Conservation (phyloP, 1,140 invertebrate genomes). For the Araneus ventricosus region DNA sequence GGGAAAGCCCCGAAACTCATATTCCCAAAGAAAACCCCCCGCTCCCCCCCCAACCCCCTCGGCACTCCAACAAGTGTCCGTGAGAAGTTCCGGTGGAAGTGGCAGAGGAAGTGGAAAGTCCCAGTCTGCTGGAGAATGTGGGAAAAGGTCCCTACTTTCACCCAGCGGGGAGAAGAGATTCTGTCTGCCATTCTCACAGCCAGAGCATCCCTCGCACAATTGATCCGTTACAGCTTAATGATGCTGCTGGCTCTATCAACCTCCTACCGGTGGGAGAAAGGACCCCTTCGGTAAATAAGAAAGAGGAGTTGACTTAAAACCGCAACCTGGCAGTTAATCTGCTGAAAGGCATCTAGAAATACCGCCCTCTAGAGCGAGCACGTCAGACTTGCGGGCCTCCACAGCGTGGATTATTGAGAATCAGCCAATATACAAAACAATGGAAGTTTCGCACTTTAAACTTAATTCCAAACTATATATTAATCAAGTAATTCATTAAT, state of each 20-base stretch:
- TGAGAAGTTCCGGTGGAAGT: slow-evolving; percentile 31
- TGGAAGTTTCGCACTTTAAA: no score
- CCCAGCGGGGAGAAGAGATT: not conserved
- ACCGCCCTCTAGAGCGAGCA: not conserved
- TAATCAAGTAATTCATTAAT: no score
- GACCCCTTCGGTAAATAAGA: not conserved
- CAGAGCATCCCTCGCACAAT: slow-evolving; percentile 23
- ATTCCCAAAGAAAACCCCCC: slow-evolving; percentile 39
- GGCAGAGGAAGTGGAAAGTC: slow-evolving; percentile 49
- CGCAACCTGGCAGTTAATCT: not conserved
- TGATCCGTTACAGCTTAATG: slow-evolving; percentile 49
- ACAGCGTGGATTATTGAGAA: no score
- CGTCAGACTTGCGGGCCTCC: no score
- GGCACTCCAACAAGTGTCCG: slow-evolving; percentile 11
- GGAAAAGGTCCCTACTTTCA: slow-evolving; percentile 21
- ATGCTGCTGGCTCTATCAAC: not conserved
- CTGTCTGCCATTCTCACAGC: slow-evolving; percentile 3
- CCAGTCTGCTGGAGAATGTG: slow-evolving; percentile 24
- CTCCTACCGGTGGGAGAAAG: slow-evolving; percentile 22
- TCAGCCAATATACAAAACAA: no score
- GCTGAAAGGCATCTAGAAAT: not conserved
- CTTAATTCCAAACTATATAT: no score
- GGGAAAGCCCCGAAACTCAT: slow-evolving; percentile 45
- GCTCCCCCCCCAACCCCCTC: not conserved
- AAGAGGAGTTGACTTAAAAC: slow-evolving; percentile 29